Evolutionary conservation across 2,797 vertebrate species (phyloP).

Genomic region (Pogoniulus pusillus): DNA sequence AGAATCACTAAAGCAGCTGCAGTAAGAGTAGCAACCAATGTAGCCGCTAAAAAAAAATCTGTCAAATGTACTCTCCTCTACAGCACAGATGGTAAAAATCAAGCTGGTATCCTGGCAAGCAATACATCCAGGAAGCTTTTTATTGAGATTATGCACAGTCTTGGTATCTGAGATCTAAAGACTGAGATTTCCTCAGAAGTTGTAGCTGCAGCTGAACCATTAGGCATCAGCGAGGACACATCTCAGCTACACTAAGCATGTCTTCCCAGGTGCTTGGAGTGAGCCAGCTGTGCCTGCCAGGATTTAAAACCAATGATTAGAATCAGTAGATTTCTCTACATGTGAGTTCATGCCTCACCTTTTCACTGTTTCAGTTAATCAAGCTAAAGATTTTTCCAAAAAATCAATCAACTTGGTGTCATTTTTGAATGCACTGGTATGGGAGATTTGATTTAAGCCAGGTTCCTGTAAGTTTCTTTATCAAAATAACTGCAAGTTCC

Average conservation of each 20-base stretch:
- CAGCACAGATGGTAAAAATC: background rate
- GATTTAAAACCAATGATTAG: background rate
- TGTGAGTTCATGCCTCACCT: accelerated
- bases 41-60: background rate
- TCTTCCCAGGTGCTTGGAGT: background rate
- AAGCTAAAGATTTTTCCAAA: background rate
- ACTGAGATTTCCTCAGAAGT: background rate
- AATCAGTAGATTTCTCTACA: background rate
- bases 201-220: background rate
- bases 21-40: background rate
- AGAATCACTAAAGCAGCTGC: background rate
- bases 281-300: background rate
- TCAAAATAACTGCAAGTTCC: background rate
- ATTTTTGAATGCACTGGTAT: background rate
- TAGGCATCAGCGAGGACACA: background rate
- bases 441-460: background rate
- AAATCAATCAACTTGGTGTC: background rate
- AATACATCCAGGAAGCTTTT: background rate
- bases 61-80: background rate
- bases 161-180: background rate
- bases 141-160: background rate
- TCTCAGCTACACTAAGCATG: background rate
- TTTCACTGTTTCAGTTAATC: background rate
- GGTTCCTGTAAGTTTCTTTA: background rate
- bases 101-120: background rate